A percentile compares a stretch with the other conserved stretches of the same genome.
phyloP scores from a whole-genome alignment of 2,113 vertebrate species.

The Lepisosteus osseus region DNA sequence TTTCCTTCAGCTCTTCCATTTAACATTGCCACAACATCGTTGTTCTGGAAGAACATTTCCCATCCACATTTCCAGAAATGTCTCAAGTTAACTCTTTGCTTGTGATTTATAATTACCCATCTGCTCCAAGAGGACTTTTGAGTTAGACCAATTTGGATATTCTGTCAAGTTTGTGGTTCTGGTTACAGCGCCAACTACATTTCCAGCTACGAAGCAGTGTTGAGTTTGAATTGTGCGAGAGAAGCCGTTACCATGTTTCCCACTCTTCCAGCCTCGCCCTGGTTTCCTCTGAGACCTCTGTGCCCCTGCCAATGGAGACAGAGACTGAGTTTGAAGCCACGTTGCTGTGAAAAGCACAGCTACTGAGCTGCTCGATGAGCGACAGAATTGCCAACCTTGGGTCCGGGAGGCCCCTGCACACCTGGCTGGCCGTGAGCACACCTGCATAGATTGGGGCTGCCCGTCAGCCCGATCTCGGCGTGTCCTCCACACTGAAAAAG shows the following conservation, averaged over 20 bases:
- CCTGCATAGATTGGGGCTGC: slow-evolving; percentile 51
- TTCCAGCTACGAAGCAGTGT: too few species aligned
- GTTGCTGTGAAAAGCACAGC: not conserved
- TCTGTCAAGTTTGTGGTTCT: too few species aligned
- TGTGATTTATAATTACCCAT: too few species aligned
- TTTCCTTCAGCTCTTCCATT: too few species aligned
- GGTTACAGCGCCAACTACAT: too few species aligned
- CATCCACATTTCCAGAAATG: not conserved
- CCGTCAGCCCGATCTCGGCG: slow-evolving; percentile 56
- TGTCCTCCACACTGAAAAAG: slow-evolving; percentile 52
- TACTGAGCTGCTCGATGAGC: not conserved
- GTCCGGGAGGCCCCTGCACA: slow-evolving; percentile 42
- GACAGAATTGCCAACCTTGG: slow-evolving; percentile 42
- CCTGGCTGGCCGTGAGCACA: slow-evolving; percentile 56
- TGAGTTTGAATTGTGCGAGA: too few species aligned
- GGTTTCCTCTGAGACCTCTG: slow-evolving; percentile 58
- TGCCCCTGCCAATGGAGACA: slow-evolving; percentile 58
- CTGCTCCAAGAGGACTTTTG: too few species aligned
- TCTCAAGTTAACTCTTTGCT: too few species aligned
- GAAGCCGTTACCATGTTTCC: slow-evolving; percentile 58
- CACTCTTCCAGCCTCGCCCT: slow-evolving; percentile 41
- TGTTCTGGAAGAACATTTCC: slow-evolving; percentile 35
- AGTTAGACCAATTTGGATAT: too few species aligned
- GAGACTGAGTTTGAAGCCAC: not conserved
- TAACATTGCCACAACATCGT: slow-evolving; percentile 40